phyloP scores from a whole-genome alignment of 2,113 vertebrate species.

The Uropsilus gracilis region DNA sequence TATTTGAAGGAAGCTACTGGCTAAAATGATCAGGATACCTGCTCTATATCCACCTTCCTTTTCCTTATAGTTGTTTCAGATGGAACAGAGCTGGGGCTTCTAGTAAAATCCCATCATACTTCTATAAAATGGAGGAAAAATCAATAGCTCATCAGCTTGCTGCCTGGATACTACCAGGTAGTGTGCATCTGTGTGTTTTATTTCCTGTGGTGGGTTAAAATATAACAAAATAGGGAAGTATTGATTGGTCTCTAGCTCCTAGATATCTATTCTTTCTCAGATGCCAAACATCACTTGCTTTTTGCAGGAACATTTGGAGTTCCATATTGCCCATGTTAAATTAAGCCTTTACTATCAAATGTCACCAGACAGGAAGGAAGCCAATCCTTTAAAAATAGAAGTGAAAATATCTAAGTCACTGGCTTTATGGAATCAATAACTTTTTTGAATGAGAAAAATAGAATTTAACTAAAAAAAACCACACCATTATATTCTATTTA shows the following conservation, averaged over 20 bases:
- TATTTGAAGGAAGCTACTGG: conserved; percentile 6
- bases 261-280: conserved; percentile 9
- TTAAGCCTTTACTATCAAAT: conserved; percentile 48
- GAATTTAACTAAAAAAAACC: not conserved
- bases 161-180: conserved; percentile 15
- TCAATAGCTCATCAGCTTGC: conserved; percentile 74
- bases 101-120: conserved; percentile 15
- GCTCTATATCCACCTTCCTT: not conserved
- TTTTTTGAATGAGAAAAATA: conserved; percentile 42
- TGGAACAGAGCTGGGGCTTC: not conserved
- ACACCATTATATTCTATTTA: not conserved
- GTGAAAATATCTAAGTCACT: not conserved
- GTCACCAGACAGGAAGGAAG: conserved; percentile 46
- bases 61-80: not conserved
- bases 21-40: not conserved
- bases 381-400: conserved; percentile 23
- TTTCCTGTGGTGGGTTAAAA: conserved; percentile 69
- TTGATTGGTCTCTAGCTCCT: conserved; percentile 58
- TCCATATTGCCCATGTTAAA: not conserved
- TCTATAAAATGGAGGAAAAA: conserved; percentile 45
- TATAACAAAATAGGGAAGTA: conserved; percentile 62
- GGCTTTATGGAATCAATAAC: not conserved
- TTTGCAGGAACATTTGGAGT: not conserved
- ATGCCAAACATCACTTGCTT: not conserved
- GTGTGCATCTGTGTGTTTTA: conserved; percentile 44